phyloP scores from a whole-genome alignment of 2,113 vertebrate species.

The Percopsis transmontana region DNA sequence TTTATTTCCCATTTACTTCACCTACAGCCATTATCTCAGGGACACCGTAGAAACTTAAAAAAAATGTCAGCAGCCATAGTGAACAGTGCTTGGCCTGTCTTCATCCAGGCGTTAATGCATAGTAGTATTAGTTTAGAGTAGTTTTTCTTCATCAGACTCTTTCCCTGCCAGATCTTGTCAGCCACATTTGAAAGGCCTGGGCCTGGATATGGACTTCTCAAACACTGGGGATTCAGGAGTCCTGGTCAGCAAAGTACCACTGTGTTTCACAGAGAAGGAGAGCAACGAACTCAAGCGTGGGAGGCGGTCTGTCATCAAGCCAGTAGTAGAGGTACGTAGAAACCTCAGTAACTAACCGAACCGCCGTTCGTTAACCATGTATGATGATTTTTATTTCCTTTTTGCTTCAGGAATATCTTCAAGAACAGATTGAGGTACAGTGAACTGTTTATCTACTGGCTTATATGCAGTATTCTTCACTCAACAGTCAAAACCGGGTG shows the following conservation, averaged over 20 bases:
- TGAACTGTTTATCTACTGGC: not conserved
- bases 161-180: slow-evolving; percentile 81
- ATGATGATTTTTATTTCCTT: slow-evolving; percentile 1
- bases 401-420: slow-evolving; percentile 85
- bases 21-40: not conserved
- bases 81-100: too few species aligned
- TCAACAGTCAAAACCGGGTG: not conserved
- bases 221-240: slow-evolving; percentile 69
- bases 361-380: too few species aligned
- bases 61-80: too few species aligned
- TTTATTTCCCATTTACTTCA: not conserved
- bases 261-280: slow-evolving; percentile 93
- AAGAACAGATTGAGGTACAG: slow-evolving; percentile 91
- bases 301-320: slow-evolving; percentile 83
- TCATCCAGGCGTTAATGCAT: not conserved
- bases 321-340: slow-evolving; percentile 91
- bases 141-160: not conserved
- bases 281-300: slow-evolving; percentile 87
- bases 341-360: not conserved
- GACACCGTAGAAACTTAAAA: not conserved
- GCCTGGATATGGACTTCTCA: slow-evolving; percentile 86
- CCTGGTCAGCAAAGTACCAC: slow-evolving; percentile 86
- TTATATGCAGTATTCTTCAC: not conserved
- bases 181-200: slow-evolving; percentile 80
- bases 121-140: not conserved